These are phyloP conservation scores for Drosophila mayri DNA, from an alignment of 1,140 invertebrate species.

Conservation along the genomic window DNA sequence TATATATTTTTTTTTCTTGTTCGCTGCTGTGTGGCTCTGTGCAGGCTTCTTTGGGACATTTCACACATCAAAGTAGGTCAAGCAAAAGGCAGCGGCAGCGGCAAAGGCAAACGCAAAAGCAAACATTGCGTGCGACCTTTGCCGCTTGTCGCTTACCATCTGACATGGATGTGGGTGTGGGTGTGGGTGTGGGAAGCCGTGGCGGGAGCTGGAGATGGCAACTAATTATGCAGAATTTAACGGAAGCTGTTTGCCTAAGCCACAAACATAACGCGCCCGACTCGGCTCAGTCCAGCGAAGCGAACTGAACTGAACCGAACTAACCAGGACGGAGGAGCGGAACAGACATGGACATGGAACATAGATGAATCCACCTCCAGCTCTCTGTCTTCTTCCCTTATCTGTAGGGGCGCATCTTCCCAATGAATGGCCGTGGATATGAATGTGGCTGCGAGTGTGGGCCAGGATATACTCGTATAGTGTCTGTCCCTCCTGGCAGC, in stretches of 20 bases:
- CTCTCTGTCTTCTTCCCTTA: conserved; percentile 17
- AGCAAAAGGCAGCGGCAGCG: conserved; percentile 71
- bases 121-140: conserved; percentile 77
- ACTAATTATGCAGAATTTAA: conserved; percentile 83
- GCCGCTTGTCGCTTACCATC: conserved; percentile 65
- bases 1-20: conserved; percentile 13
- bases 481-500: conserved; percentile 58
- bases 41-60: conserved; percentile 70
- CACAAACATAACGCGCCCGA: conserved; percentile 38
- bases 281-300: conserved; percentile 49
- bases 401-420: conserved; percentile 26
- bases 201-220: conserved; percentile 67
- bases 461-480: conserved; percentile 23
- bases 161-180: conserved; percentile 43
- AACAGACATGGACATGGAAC: conserved; percentile 26
- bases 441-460: conserved; percentile 27
- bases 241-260: conserved; percentile 81
- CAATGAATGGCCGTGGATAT: conserved; percentile 28
- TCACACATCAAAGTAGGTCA: conserved; percentile 83
- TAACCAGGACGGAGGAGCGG: conserved; percentile 36
- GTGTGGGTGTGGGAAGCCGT: neutral
- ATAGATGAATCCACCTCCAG: conserved; percentile 7
- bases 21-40: conserved; percentile 18
- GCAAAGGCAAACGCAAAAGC: conserved; percentile 52
- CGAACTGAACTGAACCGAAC: conserved; percentile 49